Conservation (phyloP, 1,140 invertebrate genomes). For the Calosoma granatense region DNA sequence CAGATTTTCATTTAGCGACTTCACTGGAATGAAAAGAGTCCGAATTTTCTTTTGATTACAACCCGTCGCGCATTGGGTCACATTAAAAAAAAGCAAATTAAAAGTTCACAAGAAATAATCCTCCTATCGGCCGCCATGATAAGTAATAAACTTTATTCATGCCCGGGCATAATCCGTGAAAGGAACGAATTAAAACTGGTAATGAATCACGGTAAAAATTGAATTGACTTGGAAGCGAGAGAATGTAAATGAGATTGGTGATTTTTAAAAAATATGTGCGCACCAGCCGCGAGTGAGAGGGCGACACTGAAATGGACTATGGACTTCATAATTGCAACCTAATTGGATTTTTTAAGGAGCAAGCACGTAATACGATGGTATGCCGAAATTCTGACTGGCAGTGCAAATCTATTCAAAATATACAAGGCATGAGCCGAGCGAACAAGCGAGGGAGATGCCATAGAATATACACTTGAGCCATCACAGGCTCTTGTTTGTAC, state of each 20-base stretch:
- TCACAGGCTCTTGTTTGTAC: slow-evolving; percentile 14
- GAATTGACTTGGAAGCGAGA: slow-evolving; percentile 5
- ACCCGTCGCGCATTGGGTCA: not conserved
- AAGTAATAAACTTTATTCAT: slow-evolving; percentile 7
- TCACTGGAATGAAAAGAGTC: not conserved
- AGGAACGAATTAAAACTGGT: slow-evolving; percentile 6
- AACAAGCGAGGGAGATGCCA: slow-evolving; percentile 6
- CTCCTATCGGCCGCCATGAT: slow-evolving; percentile 5
- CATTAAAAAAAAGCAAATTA: slow-evolving; percentile 9
- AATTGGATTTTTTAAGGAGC: slow-evolving; percentile 2
- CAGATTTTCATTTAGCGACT: too few species aligned
- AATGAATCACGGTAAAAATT: slow-evolving; percentile 8
- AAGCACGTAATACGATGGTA: not conserved
- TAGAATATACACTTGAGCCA: too few species aligned
- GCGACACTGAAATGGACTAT: not conserved
- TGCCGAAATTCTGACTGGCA: not conserved
- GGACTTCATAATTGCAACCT: slow-evolving; percentile 6
- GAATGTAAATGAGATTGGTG: slow-evolving; percentile 6
- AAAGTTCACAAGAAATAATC: slow-evolving; percentile 9
- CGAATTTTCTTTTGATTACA: slow-evolving; percentile 5
- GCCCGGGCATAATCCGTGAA: not conserved
- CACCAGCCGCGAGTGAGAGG: not conserved
- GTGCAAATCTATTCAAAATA: slow-evolving; percentile 4
- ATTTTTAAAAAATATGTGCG: not conserved
- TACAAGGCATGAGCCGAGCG: too few species aligned